These are phyloP conservation scores for Melanotaenia maccullochi DNA, from an alignment of 2,797 vertebrate species.

Conservation along the genomic window DNA sequence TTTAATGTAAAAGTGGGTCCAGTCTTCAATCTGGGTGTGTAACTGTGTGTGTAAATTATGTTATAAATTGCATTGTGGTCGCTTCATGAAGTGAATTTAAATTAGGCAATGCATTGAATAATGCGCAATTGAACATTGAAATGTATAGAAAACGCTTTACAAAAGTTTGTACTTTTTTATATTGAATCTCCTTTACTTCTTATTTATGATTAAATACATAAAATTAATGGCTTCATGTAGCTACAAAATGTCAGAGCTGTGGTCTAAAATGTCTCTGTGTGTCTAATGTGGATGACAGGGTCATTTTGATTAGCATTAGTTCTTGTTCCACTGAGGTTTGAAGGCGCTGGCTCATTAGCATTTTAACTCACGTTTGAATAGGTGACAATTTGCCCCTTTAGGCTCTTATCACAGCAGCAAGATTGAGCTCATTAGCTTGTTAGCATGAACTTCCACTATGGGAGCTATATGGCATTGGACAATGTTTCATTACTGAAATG, in stretches of 20 bases:
- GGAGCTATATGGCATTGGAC: slow-evolving; percentile 68
- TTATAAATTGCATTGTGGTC: background rate
- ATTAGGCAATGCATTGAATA: too few relatives aligned
- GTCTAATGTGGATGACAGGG: slow-evolving; percentile 18
- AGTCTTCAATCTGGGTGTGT: too few relatives aligned
- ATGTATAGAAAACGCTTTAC: background rate
- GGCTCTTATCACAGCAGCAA: slow-evolving; percentile 56
- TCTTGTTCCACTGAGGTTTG: slow-evolving; percentile 56
- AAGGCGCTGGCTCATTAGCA: slow-evolving; percentile 53
- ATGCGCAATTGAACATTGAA: background rate
- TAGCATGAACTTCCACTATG: slow-evolving; percentile 70
- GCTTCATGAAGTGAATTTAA: too few relatives aligned
- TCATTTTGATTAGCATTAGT: slow-evolving; percentile 49
- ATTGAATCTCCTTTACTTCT: too few relatives aligned
- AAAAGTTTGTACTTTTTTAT: background rate
- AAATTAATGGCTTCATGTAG: background rate
- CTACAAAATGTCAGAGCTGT: background rate
- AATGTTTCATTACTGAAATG: slow-evolving; percentile 61
- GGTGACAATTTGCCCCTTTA: slow-evolving; percentile 46
- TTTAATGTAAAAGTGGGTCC: too few relatives aligned
- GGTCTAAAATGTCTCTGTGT: background rate
- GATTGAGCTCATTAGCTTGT: slow-evolving; percentile 71
- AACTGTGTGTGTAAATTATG: background rate
- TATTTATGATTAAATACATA: background rate
- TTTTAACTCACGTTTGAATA: slow-evolving; percentile 61